phyloP scores from a whole-genome alignment of 1,140 invertebrate species.

The Muscidifurax raptorellus region DNA sequence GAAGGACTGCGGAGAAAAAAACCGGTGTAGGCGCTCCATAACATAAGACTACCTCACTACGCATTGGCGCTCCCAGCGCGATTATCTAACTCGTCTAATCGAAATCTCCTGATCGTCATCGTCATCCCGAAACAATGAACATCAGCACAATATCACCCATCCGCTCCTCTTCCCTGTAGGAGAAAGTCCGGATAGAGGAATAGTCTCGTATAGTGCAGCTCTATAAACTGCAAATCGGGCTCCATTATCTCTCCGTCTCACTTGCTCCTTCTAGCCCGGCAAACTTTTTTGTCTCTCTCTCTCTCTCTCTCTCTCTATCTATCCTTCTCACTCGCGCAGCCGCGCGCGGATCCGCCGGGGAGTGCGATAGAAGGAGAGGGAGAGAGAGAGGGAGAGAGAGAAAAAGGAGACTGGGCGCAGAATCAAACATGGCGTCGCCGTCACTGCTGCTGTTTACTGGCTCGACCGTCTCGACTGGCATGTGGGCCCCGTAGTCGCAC shows the following conservation, averaged over 20 bases:
- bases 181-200: not conserved
- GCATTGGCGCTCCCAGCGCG: not conserved
- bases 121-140: not conserved
- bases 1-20: not conserved
- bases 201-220: not conserved
- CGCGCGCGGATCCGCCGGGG: slow-evolving; percentile 63
- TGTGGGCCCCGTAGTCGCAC: slow-evolving; percentile 60
- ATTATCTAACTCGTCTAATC: not conserved
- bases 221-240: not conserved
- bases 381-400: not conserved
- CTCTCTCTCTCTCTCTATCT: too few relatives aligned
- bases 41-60: not conserved
- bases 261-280: not conserved
- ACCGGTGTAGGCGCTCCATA: not conserved
- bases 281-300: slow-evolving; percentile 38
- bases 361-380: not conserved
- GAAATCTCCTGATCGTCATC: not conserved
- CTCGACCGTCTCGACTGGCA: slow-evolving; percentile 47
- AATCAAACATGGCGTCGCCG: slow-evolving; percentile 71
- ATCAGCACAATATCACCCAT: not conserved
- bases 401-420: slow-evolving; percentile 25
- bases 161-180: not conserved
- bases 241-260: not conserved
- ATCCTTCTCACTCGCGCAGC: slow-evolving; percentile 33
- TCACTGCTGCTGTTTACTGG: slow-evolving; percentile 29